These are phyloP conservation scores for Sceloporus tristichus DNA, from an alignment of 2,113 vertebrate species.

Conservation along the genomic window DNA sequence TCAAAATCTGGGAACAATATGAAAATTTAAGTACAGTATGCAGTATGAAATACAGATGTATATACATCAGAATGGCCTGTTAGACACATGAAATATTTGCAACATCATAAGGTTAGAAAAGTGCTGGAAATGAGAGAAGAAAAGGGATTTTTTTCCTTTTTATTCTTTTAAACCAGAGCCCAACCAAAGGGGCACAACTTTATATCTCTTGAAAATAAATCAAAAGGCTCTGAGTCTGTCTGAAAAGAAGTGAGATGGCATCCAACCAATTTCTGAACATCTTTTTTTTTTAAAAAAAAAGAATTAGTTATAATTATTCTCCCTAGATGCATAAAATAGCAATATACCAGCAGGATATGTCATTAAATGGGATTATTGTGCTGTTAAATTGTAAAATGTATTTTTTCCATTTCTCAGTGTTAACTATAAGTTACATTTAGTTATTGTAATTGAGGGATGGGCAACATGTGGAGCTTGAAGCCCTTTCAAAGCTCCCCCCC, in stretches of 20 bases:
- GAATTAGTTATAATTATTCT: no score
- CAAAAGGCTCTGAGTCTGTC: background rate
- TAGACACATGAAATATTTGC: background rate
- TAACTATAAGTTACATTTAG: no score
- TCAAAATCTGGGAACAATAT: background rate
- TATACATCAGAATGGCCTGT: background rate
- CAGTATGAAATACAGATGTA: background rate
- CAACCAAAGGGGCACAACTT: background rate
- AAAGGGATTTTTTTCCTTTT: background rate
- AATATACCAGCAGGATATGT: no score
- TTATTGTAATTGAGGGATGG: no score
- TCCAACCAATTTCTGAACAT: background rate
- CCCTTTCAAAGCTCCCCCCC: no score
- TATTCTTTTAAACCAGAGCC: background rate
- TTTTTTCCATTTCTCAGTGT: no score
- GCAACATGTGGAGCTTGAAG: no score
- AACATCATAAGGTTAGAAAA: background rate
- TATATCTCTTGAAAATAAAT: background rate
- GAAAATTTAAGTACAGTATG: background rate
- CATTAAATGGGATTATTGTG: no score
- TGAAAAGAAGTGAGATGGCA: background rate
- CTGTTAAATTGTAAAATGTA: no score
- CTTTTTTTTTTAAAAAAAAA: no score
- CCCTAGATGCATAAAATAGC: no score
- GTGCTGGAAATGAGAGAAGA: background rate